A percentile compares a stretch with the other conserved stretches of the same genome.
These are phyloP conservation scores for Turritopsis dohrnii DNA, from an alignment of 30 jellyfish, hydroid and myxozoan species.

Conservation along the genomic window DNA sequence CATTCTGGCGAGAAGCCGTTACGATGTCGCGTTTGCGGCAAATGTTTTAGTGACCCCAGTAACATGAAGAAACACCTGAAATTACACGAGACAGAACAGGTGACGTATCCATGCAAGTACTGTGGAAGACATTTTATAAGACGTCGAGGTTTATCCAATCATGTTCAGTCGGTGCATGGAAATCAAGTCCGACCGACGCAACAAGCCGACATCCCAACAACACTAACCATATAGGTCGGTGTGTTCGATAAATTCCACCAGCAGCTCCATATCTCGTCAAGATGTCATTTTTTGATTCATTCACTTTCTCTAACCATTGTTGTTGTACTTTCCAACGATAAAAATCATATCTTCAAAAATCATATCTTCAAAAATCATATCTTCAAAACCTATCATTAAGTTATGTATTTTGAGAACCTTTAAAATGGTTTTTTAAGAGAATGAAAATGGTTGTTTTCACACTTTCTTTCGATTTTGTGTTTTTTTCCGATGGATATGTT, in stretches of 20 bases:
- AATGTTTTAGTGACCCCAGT: slow-evolving; percentile 97
- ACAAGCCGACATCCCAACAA: not conserved
- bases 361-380: no score
- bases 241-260: not conserved
- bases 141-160: slow-evolving; percentile 79
- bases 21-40: slow-evolving; percentile 86
- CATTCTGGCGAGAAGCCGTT: slow-evolving; percentile 97
- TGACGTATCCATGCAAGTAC: slow-evolving; percentile 83
- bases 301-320: no score
- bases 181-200: not conserved
- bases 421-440: no score
- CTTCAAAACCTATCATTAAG: no score
- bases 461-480: not conserved
- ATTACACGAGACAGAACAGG: slow-evolving; percentile 90
- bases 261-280: not conserved
- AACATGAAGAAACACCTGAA: slow-evolving; percentile 94
- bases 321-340: no score
- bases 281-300: no score
- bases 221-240: not conserved
- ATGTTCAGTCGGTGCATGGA: slow-evolving; percentile 77
- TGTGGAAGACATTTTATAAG: slow-evolving; percentile 88
- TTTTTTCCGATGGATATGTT: not conserved
- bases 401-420: no score
- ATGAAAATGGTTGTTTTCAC: not conserved
- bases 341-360: no score